Percentiles rank a stretch among this genome's conserved stretches.
These are phyloP conservation scores for Apis laboriosa DNA, from an alignment of 1,140 invertebrate species.

Conservation along the genomic window DNA sequence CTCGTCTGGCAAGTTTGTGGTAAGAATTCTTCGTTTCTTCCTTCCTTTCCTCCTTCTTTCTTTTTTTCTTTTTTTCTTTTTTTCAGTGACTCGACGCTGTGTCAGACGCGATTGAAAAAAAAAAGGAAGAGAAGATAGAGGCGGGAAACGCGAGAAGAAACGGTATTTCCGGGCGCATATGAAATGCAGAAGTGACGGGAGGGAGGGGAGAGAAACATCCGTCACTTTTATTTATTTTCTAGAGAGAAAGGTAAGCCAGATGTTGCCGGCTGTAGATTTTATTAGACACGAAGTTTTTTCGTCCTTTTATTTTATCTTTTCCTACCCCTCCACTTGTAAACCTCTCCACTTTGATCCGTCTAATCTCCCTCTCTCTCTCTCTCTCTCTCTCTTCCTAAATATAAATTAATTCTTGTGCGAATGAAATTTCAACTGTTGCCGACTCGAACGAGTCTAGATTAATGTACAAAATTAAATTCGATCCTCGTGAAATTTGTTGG, in stretches of 20 bases:
- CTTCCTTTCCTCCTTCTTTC: too few species aligned
- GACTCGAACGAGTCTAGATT: too few species aligned
- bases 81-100: not conserved
- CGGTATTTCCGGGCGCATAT: not conserved
- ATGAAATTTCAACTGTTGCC: too few species aligned
- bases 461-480: too few species aligned
- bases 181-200: not conserved
- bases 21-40: constrained; percentile 5
- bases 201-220: constrained; percentile 5
- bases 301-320: not conserved
- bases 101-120: not conserved
- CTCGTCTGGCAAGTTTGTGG: constrained; percentile 28
- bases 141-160: constrained; percentile 2
- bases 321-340: not conserved
- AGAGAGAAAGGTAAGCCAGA: not conserved
- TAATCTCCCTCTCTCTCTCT: too few species aligned
- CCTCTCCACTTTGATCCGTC: not conserved
- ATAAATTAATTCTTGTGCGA: too few species aligned
- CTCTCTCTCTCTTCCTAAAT: too few species aligned
- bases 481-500: too few species aligned
- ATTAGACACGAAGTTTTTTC: constrained; percentile 5
- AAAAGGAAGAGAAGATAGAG: not conserved
- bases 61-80: not conserved
- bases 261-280: constrained; percentile 16
- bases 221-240: constrained; percentile 25